phyloP scores from a whole-genome alignment of 2,888 invertebrate genomes.

The Phengaris alcon region DNA sequence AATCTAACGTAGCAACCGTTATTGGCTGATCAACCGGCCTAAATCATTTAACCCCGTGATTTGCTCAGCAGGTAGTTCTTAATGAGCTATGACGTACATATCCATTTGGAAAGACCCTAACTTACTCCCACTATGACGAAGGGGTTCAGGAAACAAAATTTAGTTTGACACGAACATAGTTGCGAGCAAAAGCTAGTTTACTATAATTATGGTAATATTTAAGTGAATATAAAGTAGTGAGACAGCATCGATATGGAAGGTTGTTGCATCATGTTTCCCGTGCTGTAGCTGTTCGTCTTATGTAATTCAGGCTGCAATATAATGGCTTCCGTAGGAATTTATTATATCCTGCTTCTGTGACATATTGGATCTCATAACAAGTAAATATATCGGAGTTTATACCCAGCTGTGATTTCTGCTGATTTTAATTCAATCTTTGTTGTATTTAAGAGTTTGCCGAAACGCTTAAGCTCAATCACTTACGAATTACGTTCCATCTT shows the following conservation, averaged over 20 bases:
- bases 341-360: slow-evolving; percentile 5
- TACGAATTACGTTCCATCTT: not conserved
- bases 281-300: not conserved
- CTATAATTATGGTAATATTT: not conserved
- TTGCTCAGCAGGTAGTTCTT: too few species aligned
- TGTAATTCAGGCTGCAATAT: not conserved
- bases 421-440: not conserved
- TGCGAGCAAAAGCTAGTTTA: not conserved
- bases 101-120: too few species aligned
- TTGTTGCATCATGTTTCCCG: not conserved
- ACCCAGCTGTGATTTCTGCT: not conserved
- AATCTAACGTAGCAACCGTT: too few species aligned
- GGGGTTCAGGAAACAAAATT: too few species aligned
- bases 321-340: not conserved
- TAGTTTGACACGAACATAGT: too few species aligned
- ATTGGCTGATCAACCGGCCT: too few species aligned
- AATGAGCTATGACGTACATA: too few species aligned
- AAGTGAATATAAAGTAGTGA: not conserved
- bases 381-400: too few species aligned
- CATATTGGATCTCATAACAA: not conserved
- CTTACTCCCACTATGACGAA: too few species aligned
- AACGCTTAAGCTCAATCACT: not conserved
- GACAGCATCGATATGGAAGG: not conserved
- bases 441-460: not conserved
- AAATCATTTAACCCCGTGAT: too few species aligned